These are phyloP conservation scores for Oxyteleia sp. DNA, from an alignment of 2,888 invertebrate genomes.

Conservation along the genomic window DNA sequence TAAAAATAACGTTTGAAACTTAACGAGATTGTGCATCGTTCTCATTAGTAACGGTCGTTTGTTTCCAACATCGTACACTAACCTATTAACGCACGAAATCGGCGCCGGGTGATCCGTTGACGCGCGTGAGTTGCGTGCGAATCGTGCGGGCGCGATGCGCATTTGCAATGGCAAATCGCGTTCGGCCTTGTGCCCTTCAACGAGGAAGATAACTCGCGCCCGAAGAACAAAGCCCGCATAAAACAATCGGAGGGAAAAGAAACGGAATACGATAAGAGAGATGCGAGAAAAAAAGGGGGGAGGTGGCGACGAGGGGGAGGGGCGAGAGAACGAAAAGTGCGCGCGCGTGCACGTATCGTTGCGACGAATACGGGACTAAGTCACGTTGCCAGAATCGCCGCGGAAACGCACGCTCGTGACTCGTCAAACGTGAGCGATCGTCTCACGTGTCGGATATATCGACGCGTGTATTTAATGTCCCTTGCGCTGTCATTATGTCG, in stretches of 20 bases:
- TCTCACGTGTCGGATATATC: constrained; percentile 74
- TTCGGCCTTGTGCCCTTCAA: constrained; percentile 70
- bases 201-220: constrained; percentile 32
- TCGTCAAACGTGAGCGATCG: constrained; percentile 74
- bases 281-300: constrained; percentile 24
- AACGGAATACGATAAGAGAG: constrained; percentile 31
- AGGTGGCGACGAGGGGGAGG: constrained; percentile 29
- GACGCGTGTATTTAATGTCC: constrained; percentile 56
- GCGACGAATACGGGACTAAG: constrained; percentile 67
- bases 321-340: constrained; percentile 67
- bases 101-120: constrained; percentile 73
- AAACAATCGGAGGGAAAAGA: constrained; percentile 52
- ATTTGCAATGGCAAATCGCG: constrained; percentile 79
- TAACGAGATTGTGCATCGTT: too few species aligned
- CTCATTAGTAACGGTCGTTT: constrained; percentile 22
- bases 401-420: constrained; percentile 76
- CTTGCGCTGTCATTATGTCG: constrained; percentile 21
- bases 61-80: constrained; percentile 70
- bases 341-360: constrained; percentile 69
- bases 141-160: constrained; percentile 74
- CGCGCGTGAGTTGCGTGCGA: constrained; percentile 75
- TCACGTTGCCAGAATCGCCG: constrained; percentile 82
- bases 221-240: constrained; percentile 35
- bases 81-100: constrained; percentile 82
- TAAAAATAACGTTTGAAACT: too few species aligned